Conservation (phyloP, 2,113 vertebrate genomes). For the Mirza zaza region DNA sequence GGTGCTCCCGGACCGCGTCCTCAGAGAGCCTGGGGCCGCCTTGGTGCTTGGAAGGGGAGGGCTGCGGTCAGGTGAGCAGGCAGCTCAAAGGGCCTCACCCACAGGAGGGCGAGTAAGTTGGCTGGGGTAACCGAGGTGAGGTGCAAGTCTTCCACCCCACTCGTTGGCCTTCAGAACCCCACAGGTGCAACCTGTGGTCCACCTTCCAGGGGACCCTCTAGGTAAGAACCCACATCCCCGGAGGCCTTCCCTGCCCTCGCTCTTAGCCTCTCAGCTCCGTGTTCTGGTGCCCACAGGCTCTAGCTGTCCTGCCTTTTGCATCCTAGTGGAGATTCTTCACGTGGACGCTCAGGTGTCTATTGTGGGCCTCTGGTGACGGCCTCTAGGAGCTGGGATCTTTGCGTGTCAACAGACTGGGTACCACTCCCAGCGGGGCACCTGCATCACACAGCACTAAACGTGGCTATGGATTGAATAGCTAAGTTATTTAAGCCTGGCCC, state of each 20-base stretch:
- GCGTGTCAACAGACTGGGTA: neutral
- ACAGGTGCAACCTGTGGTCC: fast-evolving
- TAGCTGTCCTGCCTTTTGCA: fast-evolving
- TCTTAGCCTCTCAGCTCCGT: neutral
- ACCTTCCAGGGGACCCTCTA: neutral
- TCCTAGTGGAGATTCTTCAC: neutral
- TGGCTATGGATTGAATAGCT: no score
- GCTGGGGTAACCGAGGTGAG: fast-evolving
- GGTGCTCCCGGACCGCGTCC: fast-evolving
- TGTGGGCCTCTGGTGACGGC: neutral
- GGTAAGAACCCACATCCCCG: fast-evolving
- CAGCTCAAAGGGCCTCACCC: neutral
- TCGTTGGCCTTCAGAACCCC: fast-evolving
- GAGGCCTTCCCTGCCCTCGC: no score
- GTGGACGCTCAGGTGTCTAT: neutral
- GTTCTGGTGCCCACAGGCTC: fast-evolving
- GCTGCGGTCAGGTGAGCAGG: neutral
- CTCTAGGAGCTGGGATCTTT: neutral
- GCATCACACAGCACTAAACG: neutral
- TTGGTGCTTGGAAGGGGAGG: neutral
- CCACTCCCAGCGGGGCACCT: neutral
- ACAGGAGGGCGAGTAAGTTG: fast-evolving
- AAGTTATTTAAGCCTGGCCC: no score
- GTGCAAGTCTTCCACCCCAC: no score
- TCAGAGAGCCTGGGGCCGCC: neutral